These are phyloP conservation scores for Callorhinus ursinus DNA, from an alignment of 2,113 vertebrate species.

Conservation along the genomic window DNA sequence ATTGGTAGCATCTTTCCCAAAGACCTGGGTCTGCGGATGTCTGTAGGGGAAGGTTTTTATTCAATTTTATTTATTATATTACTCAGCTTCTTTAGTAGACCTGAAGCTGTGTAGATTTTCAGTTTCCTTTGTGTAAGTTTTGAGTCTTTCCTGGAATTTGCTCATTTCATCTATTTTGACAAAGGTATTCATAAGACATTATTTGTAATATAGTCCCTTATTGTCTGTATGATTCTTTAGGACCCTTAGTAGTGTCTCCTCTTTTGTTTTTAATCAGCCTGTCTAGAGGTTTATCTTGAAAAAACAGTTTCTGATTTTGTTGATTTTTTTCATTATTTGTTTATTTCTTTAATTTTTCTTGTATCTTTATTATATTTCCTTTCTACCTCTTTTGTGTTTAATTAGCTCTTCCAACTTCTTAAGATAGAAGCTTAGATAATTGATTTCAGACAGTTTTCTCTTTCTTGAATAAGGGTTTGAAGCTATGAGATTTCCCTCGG, in stretches of 20 bases:
- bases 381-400: not conserved
- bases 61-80: not conserved
- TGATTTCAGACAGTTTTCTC: not conserved
- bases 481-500: not conserved
- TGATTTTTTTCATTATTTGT: not conserved
- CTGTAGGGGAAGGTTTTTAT: not conserved
- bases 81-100: not conserved
- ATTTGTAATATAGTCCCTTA: not conserved
- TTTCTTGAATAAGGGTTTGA: not conserved
- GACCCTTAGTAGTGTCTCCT: not conserved
- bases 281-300: not conserved
- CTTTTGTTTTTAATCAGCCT: not conserved
- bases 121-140: not conserved
- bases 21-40: not conserved
- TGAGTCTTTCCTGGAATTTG: not conserved
- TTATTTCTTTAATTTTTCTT: not conserved
- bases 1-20: not conserved
- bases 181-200: not conserved
- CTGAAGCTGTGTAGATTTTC: not conserved
- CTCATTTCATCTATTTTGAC: slow-evolving; percentile 4
- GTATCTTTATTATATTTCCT: not conserved
- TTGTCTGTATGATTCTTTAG: not conserved
- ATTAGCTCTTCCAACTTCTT: not conserved
- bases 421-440: not conserved
- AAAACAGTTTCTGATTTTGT: not conserved